phyloP scores from a whole-genome alignment of 2,113 vertebrate genomes.

The Apistogramma diplotaenia region DNA sequence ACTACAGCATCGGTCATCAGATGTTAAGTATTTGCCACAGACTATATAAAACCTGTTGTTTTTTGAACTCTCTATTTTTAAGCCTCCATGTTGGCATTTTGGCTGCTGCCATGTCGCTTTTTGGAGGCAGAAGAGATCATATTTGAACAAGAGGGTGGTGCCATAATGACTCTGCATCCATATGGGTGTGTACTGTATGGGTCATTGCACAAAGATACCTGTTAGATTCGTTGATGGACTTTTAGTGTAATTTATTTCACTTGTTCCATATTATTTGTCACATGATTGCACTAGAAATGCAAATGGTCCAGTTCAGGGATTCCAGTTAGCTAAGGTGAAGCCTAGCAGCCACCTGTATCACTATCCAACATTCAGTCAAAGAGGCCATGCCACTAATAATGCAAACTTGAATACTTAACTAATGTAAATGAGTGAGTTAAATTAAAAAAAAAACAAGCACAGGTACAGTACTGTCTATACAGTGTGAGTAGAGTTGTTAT shows the following conservation, averaged over 20 bases:
- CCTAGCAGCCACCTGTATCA: background rate
- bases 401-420: background rate
- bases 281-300: background rate
- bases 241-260: background rate
- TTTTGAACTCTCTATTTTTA: background rate
- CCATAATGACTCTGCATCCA: background rate
- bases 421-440: background rate
- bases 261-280: background rate
- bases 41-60: background rate
- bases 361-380: background rate
- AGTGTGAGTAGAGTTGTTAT: too few relatives aligned
- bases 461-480: too few relatives aligned
- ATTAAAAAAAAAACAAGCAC: too few relatives aligned
- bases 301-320: background rate
- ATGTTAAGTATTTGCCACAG: background rate
- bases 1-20: too few relatives aligned
- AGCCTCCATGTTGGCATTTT: background rate
- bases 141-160: background rate
- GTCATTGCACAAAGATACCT: background rate
- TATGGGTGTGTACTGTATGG: background rate
- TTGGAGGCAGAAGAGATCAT: background rate
- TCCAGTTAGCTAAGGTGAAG: background rate
- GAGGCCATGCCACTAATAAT: background rate
- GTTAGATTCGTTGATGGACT: background rate
- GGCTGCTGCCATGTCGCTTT: background rate